These are phyloP conservation scores for Trissoscelio sp. DNA, from an alignment of 2,888 invertebrate genomes.

Conservation along the genomic window DNA sequence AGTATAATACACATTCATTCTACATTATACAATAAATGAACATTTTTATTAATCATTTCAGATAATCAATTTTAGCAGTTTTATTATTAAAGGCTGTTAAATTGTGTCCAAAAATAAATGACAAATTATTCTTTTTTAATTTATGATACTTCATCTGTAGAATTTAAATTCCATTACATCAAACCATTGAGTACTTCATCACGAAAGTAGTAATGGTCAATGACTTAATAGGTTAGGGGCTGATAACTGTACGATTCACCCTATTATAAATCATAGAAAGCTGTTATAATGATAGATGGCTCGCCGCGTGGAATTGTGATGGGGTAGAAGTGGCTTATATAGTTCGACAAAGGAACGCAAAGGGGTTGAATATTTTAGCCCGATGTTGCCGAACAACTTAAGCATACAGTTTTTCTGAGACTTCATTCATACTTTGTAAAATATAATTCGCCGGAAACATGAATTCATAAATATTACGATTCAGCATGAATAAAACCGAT, in stretches of 20 bases:
- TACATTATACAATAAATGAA: too few species aligned
- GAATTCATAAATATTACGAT: slow-evolving; percentile 49
- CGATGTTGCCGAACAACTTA: slow-evolving; percentile 64
- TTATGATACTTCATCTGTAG: slow-evolving; percentile 52
- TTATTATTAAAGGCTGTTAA: background rate
- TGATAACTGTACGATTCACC: slow-evolving; percentile 67
- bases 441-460: slow-evolving; percentile 48
- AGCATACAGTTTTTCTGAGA: slow-evolving; percentile 57
- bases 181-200: slow-evolving; percentile 66
- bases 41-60: background rate
- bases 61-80: too few species aligned
- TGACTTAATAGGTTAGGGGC: slow-evolving; percentile 70
- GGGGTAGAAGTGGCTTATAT: slow-evolving; percentile 64
- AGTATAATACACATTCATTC: too few species aligned
- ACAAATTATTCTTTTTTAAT: slow-evolving; percentile 56
- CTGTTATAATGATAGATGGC: slow-evolving; percentile 70
- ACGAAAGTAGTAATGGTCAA: slow-evolving; percentile 70
- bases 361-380: slow-evolving; percentile 68
- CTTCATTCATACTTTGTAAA: slow-evolving; percentile 53
- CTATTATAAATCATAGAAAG: slow-evolving; percentile 70
- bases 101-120: background rate
- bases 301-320: slow-evolving; percentile 63
- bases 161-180: slow-evolving; percentile 68
- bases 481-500: slow-evolving; percentile 36
- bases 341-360: slow-evolving; percentile 63